Base-by-base conservation (phyloP, 2,113 vertebrate genomes). In the Tympanuchus pallidicinctus region DNA sequence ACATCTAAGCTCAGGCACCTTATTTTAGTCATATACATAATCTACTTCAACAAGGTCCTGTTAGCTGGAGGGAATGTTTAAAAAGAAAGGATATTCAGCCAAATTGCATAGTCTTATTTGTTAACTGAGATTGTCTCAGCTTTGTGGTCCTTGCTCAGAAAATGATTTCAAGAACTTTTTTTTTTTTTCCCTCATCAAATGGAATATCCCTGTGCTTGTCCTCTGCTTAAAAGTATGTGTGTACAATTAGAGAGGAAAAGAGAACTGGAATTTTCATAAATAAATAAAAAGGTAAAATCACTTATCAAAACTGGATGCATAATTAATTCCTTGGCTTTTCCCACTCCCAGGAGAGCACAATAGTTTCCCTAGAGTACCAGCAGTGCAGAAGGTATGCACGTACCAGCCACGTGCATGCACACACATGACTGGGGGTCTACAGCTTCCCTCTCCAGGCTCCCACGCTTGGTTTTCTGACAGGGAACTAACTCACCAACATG, bases 381-480 rank as follows among this genome's bases (percentile, higher is more conserved):
- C 36, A 36, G 10, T 40, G 65, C 32, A 63, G 67, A 20, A 34
- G 13, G 9, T 60, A 9, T 63, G 61, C 6, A 5, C 18, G 34
- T 2, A 8, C 38, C 42, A 54, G 73, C 14, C 43, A 2, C 3
- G 17, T 57, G 22, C 11, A 30, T 91, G 5, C 69, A 76, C 34
- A 6, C 32, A 24, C 40, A 11, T 13, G 48, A 27, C 27, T 10
- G 28, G 38, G 19, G n/a, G 24, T 72, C 32, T 43, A 38, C 2
- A 0, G 28, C 2, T 0, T 34, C 10, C 0, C 11, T 36, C 22
- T 22, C 17, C 32, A 48, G 15, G 18, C 18, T 77, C 11, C 48
- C 56, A 43, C 12, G 1, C 11, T n/a, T 40, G 45, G 3, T 7
- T 57, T 17, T 72, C 54, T 0, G 0, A 1, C 2, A 2, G 15